Base-by-base conservation (phyloP, 2,113 vertebrate species). In the Lophotis ruficrista region DNA sequence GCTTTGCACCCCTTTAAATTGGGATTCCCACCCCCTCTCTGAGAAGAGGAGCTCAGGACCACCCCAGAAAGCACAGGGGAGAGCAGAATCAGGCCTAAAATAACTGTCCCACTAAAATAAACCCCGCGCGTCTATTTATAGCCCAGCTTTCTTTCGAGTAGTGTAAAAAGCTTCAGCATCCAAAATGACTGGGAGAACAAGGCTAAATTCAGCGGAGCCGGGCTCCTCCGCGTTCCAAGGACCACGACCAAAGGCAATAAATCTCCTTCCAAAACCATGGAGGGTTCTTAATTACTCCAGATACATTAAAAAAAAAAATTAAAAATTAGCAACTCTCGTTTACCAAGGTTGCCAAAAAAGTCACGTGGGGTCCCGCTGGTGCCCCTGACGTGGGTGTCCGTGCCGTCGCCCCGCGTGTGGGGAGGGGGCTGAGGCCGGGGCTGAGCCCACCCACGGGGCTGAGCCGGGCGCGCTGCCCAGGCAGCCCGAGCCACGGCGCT, bases 221-320 rank as follows among this genome's bases (percentile, higher is more conserved):
- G 30, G 78, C 82, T 91, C 51, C 62, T 77, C 82, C 28, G 56
- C 0, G 2, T 96, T 94, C 95, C 97, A 96, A 83, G 90, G 94
- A 93, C 90, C 93, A 94, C 90, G 90, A 96, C 97, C 94, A 97
- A 95, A 94, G 92, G 92, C 97, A 96, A 94, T 96, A 96, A 94
- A 96, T 87, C 81, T 87, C 78, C 35, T 93, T 92, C 93, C 93
- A 96, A 95, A 96, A 83, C 83, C 75, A 2, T 3, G 4, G 83
- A 90, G 79, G 76, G 83, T 83, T 85, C 73, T 86, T 95, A 95
- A 96, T 97, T 87, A 93, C 77, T 81, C 83, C 92, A 87, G 45
- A 87, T 66, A 64, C 51, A 71, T 78, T 18, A 9, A 30, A 84
- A 73, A 30, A 60, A 50, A 70, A 48, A 37, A 11, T 56, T 14